Base-by-base conservation (phyloP, 2,797 vertebrate genomes). In the Pseudotriccus pelzelni region DNA sequence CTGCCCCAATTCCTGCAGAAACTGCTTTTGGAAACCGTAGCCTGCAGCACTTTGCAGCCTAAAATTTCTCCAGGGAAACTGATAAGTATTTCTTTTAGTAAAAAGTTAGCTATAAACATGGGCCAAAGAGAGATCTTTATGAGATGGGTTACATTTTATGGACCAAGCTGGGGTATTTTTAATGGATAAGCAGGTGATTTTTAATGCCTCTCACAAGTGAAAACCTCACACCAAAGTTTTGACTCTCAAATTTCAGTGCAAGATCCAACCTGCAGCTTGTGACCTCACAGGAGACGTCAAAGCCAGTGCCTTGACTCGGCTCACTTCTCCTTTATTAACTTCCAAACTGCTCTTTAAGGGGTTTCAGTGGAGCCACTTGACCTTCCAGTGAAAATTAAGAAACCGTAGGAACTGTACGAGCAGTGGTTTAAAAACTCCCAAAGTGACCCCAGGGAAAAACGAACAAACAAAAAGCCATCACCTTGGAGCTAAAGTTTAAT, bases 121-220 rank as follows among this genome's bases (percentile, higher is more conserved):
- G 41, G 41, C 76, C 39, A 25, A 20, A 25, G 69, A 41, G 50
- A 59, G 17, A 5, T 36, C 55, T 88, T 87, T 59, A 44, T 19
- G 75, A 83, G 56, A 37, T 12, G 44, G 52, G 44, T 53, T 77
- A 36, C n/a, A 3, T 63, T 76, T 59, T 62, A 17, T 52, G 70
- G 62, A 27, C 39, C 17, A 11, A 18, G 6, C 58, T 0, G 0
- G 32, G 23, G 22, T 55, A 12, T 66, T 81, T 79, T 36, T 47
- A 10, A 0, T 32, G 66, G 55, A 13, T 68, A 49, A 68, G 28
- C 37, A 36, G 60, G 52, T 77, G 68, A 49, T 74, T 68, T 84
- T 83, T 77, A 32, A 30, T 66, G 46, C 24, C 11, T 49, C 34
- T 74, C 11, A 12, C 30, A 56, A 75, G 50, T 21, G 43, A 59